Base-by-base conservation (phyloP, 1,140 invertebrate genomes). In the Aleiodes sp. region DNA sequence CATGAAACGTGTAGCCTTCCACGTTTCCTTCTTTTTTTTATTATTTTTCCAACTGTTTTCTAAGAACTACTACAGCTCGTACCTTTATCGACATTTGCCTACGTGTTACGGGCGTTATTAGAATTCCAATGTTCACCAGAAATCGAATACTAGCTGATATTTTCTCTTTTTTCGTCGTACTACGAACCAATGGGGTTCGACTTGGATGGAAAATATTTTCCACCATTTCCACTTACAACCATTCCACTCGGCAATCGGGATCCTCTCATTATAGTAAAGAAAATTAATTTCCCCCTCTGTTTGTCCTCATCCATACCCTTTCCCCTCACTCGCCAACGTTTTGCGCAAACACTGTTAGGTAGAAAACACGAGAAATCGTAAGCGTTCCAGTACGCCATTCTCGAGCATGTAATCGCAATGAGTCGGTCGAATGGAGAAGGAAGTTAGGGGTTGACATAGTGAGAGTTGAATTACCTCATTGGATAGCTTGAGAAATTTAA, bases 81-180 rank as follows among this genome's bases (percentile, higher is more conserved):
- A 68, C 60, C 24, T 70, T 73, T 70, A 73, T 73, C 71, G 71
- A 73, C 71, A 73, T 73, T 70, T 65, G 65, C 68, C 66, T 70
- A 70, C 68, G 68, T 73, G 68, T 65, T 67, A 31, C 59, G 43
- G 46, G 69, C 71, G 71, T 73, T 73, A 73, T 73, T 73, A 70
- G 68, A 73, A 73, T 73, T 73, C 71, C 71, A 63, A 57, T 46
- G 57, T 46, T 61, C 61, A 31, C 59, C 64, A 63, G 61, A 46
- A 63, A 73, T 70, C 63, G 64, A 70, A 52, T 59, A 70, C 39
- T 59, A 37, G 41, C 59, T 46, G 64, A 70, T 70, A 67, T 73
- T 70, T 39, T 21, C 39, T 9, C 35, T 35, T 57, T 16, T 4
- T 1, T 35, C 12, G 16, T 33, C 35, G 31, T 33, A 12, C 29